Conservation (phyloP, 2,888 invertebrate species). For the Cryptophagus acutangulus region DNA sequence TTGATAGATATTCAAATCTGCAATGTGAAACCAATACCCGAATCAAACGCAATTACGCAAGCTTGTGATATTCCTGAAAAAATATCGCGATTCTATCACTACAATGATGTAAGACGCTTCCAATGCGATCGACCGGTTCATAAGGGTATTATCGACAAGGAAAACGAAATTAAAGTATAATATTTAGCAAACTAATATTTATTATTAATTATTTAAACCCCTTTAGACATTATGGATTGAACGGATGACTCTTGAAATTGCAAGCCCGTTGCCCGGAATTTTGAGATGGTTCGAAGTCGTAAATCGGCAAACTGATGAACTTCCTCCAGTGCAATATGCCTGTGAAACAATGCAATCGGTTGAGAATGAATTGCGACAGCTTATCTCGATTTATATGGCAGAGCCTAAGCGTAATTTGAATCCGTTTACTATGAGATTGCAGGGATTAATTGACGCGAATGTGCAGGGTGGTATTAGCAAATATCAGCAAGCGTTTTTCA, state of each 20-base stretch:
- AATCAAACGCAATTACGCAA: conserved; percentile 53
- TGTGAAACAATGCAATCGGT: conserved; percentile 92
- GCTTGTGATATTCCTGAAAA: conserved; percentile 73
- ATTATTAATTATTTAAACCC: background rate
- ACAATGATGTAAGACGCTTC: conserved; percentile 86
- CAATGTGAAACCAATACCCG: conserved; percentile 85
- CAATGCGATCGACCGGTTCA: conserved; percentile 86
- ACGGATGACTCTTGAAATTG: conserved; percentile 78
- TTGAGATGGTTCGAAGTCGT: conserved; percentile 90
- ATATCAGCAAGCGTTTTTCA: conserved; percentile 92
- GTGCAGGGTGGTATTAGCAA: conserved; percentile 94
- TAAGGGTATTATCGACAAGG: conserved; percentile 84
- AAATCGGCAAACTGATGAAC: conserved; percentile 65
- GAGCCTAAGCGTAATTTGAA: conserved; percentile 81
- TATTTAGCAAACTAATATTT: background rate
- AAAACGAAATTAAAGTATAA: conserved; percentile 87
- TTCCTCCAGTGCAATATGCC: conserved; percentile 79
- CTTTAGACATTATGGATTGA: conserved; percentile 87
- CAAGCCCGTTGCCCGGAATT: conserved; percentile 82
- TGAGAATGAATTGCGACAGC: conserved; percentile 76
- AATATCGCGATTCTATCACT: conserved; percentile 83
- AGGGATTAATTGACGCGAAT: conserved; percentile 90
- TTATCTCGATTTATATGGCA: conserved; percentile 74
- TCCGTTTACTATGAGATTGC: conserved; percentile 86
- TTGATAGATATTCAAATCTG: conserved; percentile 82